These are phyloP conservation scores for Trachymyrmex septentrionalis DNA, from an alignment of 1,140 invertebrate genomes.

Conservation along the genomic window DNA sequence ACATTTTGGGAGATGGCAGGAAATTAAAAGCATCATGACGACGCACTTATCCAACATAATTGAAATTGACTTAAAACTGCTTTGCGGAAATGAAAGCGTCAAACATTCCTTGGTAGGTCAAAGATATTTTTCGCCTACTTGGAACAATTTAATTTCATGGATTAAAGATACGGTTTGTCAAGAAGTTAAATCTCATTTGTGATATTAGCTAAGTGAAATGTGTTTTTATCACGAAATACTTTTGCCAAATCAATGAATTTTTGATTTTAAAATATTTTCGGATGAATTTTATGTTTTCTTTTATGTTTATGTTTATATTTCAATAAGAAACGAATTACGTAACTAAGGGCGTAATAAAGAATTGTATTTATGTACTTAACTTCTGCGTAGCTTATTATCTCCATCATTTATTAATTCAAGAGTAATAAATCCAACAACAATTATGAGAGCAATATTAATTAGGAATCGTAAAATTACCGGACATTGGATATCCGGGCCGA, in stretches of 20 bases:
- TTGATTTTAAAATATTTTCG: background rate
- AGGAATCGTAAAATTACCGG: no score
- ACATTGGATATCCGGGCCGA: no score
- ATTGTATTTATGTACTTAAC: background rate
- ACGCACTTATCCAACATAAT: slow-evolving; percentile 14
- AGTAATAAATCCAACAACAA: background rate
- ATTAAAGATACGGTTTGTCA: slow-evolving; percentile 31
- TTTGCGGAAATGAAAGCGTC: slow-evolving; percentile 30
- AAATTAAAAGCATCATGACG: slow-evolving; percentile 25
- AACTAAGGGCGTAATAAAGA: background rate
- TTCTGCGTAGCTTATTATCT: background rate
- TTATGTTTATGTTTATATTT: no score
- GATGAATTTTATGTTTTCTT: background rate
- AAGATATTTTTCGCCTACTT: slow-evolving; percentile 3
- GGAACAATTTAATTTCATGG: slow-evolving; percentile 1
- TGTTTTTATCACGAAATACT: slow-evolving; percentile 13
- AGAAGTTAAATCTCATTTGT: slow-evolving; percentile 48
- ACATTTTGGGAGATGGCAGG: background rate
- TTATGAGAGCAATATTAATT: background rate
- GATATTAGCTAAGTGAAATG: slow-evolving; percentile 8
- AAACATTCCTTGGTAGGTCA: background rate
- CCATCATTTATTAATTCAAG: background rate
- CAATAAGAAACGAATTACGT: background rate
- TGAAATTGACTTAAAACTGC: slow-evolving; percentile 27
- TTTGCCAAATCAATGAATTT: slow-evolving; percentile 28